Conservation (phyloP, 2,113 vertebrate species). For the Callionymus lyra region DNA sequence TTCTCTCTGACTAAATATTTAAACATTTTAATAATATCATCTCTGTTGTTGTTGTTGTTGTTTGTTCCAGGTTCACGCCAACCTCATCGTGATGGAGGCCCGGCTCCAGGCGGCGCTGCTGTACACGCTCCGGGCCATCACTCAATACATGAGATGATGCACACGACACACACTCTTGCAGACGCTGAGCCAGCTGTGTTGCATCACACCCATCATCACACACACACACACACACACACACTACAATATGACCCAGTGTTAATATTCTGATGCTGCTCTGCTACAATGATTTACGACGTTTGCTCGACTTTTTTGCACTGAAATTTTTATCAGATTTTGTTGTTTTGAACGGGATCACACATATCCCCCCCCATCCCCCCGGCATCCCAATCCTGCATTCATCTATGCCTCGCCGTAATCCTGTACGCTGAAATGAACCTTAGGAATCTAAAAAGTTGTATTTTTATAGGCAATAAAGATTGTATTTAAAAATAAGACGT, state of each 20-base stretch:
- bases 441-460: conserved; percentile 29
- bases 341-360: neutral
- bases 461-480: conserved; percentile 66
- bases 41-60: neutral
- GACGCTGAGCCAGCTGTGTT: conserved; percentile 50
- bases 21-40: no score
- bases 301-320: conserved; percentile 49
- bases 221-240: no score
- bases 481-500: conserved; percentile 27
- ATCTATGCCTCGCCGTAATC: conserved; percentile 5
- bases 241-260: conserved; percentile 53
- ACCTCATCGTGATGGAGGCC: conserved; percentile 86
- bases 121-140: conserved; percentile 81
- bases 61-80: conserved; percentile 78
- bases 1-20: neutral
- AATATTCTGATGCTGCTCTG: conserved; percentile 42
- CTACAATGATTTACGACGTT: conserved; percentile 25
- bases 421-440: conserved; percentile 1
- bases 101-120: conserved; percentile 89
- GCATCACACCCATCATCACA: no score
- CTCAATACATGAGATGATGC: conserved; percentile 67
- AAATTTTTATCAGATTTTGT: conserved; percentile 11
- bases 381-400: conserved; percentile 7
- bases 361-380: neutral
- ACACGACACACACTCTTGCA: conserved; percentile 3